Conservation (phyloP, 2,113 vertebrate species). For the Recurvirostra avosetta region DNA sequence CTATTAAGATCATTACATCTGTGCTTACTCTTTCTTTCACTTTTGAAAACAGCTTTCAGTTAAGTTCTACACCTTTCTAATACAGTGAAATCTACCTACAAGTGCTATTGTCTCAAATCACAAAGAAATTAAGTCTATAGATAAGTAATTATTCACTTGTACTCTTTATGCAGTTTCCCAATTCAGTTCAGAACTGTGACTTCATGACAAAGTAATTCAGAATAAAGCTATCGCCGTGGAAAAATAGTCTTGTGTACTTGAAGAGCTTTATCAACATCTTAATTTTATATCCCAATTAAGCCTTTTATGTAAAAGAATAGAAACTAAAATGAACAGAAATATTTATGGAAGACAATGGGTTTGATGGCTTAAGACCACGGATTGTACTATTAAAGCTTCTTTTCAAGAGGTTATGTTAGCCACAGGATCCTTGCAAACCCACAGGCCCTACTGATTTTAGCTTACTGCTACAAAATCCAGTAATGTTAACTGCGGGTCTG, state of each 20-base stretch:
- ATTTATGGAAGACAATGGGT: background rate
- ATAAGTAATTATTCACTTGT: background rate
- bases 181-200: background rate
- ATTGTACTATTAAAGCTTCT: background rate
- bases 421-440: background rate
- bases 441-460: background rate
- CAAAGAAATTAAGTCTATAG: background rate
- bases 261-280: background rate
- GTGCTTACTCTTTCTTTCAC: background rate
- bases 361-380: background rate
- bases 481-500: background rate
- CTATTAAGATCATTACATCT: background rate
- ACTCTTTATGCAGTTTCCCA: background rate
- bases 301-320: background rate
- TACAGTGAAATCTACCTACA: background rate
- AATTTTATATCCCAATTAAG: background rate
- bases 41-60: background rate
- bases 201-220: background rate
- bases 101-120: background rate
- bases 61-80: background rate
- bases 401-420: background rate
- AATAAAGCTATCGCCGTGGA: background rate
- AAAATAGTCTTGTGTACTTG: background rate
- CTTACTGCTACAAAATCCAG: background rate
- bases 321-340: background rate